phyloP scores from a whole-genome alignment of 1,140 invertebrate species.

The Platorchestia sp. region DNA sequence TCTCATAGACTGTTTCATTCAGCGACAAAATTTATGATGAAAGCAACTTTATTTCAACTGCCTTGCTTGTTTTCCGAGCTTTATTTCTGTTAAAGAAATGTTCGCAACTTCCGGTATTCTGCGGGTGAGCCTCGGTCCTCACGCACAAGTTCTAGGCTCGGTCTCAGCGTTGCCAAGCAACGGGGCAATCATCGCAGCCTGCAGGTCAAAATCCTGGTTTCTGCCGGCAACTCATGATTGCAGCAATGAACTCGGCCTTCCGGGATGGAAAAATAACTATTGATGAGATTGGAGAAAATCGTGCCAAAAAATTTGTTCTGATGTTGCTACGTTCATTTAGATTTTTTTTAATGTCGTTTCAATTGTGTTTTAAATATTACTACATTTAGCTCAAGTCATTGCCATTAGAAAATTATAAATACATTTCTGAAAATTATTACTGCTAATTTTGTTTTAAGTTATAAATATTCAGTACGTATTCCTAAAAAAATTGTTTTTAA shows the following conservation, averaged over 20 bases:
- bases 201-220: neutral
- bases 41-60: no score
- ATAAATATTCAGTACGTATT: neutral
- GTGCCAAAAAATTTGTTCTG: neutral
- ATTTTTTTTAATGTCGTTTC: neutral
- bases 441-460: neutral
- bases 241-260: neutral
- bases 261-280: neutral
- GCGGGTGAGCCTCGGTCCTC: neutral
- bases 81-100: neutral
- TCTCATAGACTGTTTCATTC: no score
- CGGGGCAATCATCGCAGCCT: neutral
- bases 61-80: no score
- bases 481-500: neutral
- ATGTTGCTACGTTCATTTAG: neutral
- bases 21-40: no score
- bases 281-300: neutral
- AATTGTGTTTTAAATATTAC: neutral
- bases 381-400: neutral
- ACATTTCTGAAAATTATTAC: neutral
- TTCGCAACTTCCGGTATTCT: neutral
- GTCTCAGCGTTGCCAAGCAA: neutral
- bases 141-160: neutral
- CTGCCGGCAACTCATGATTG: neutral
- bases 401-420: neutral